A percentile compares a stretch with the other conserved stretches of the same genome.
Evolutionary conservation across 2,797 vertebrate species (phyloP).

Genomic region (Falco cherrug): DNA sequence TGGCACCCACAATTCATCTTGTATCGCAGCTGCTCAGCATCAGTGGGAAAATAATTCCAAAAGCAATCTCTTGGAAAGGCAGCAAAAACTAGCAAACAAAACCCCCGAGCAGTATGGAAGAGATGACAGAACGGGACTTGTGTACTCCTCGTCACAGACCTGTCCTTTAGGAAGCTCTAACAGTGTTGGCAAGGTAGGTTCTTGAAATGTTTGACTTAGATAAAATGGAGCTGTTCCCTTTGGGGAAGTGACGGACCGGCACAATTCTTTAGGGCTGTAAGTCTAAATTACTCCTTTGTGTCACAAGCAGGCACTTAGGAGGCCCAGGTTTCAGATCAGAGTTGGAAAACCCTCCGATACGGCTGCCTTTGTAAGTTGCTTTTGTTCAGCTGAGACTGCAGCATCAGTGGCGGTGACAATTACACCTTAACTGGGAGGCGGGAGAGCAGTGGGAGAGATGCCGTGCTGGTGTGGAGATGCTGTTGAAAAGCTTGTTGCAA

Average conservation of each 20-base stretch:
- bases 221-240: background rate
- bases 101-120: accelerated
- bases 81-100: background rate
- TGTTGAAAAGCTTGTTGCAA: background rate
- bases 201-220: background rate
- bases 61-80: background rate
- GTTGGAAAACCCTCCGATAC: background rate
- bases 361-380: background rate
- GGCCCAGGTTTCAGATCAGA: background rate
- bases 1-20: background rate
- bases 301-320: background rate
- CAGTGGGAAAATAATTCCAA: slow-evolving; percentile 27
- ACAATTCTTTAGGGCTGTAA: background rate
- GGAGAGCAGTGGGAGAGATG: background rate
- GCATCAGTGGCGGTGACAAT: background rate
- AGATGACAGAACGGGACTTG: background rate
- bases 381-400: slow-evolving; percentile 12
- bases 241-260: background rate
- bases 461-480: background rate
- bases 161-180: background rate
- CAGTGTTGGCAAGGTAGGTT: background rate
- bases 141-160: background rate
- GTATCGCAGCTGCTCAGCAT: background rate
- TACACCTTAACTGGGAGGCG: background rate
- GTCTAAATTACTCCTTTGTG: slow-evolving; percentile 49